phyloP scores from a whole-genome alignment of 2,113 vertebrate species.

The Chroicocephalus ridibundus region DNA sequence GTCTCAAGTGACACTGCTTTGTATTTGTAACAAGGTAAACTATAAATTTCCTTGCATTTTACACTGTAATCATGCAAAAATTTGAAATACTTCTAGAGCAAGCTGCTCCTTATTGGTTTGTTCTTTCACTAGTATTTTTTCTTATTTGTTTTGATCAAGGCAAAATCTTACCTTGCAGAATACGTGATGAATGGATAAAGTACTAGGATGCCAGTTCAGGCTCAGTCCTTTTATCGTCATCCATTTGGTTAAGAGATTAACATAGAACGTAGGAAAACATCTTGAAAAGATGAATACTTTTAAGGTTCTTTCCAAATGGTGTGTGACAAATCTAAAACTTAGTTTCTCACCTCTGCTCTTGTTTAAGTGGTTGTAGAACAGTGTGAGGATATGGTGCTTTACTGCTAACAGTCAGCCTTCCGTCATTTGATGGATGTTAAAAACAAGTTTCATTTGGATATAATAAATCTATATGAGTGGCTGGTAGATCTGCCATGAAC shows the following conservation, averaged over 20 bases:
- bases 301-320: background rate
- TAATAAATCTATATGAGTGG: background rate
- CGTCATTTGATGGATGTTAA: background rate
- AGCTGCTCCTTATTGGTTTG: background rate
- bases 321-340: background rate
- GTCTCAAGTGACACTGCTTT: constrained; percentile 30
- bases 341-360: background rate
- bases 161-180: background rate
- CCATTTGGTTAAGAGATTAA: background rate
- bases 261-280: background rate
- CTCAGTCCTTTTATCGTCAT: background rate
- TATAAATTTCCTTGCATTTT: constrained; percentile 38
- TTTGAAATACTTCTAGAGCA: background rate
- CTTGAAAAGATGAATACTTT: background rate
- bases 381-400: background rate
- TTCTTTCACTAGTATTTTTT: background rate
- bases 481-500: background rate
- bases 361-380: background rate
- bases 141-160: background rate
- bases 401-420: background rate
- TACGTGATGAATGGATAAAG: background rate
- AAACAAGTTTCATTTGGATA: background rate
- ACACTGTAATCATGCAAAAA: background rate
- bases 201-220: background rate
- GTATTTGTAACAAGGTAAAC: constrained; percentile 61